Conservation (phyloP, 92 coral and sea anemone species). For the Heliopora coerulea region DNA sequence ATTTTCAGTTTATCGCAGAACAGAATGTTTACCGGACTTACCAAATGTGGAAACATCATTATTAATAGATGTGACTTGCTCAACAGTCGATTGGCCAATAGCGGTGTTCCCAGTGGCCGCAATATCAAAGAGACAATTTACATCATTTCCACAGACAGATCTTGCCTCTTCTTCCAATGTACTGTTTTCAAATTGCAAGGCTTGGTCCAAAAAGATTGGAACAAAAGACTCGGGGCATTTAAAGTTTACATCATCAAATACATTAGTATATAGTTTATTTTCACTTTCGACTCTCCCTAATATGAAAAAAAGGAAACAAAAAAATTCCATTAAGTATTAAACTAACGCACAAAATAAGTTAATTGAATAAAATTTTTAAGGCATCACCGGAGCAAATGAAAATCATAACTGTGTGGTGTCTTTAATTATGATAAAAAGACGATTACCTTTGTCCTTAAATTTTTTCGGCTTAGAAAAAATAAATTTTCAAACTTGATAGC, state of each 20-base stretch:
- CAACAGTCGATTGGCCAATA: slow-evolving; percentile 55
- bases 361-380: no score
- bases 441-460: no score
- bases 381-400: no score
- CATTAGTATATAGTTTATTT: background rate
- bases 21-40: no score
- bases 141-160: slow-evolving; percentile 45
- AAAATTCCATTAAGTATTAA: background rate
- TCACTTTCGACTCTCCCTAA: background rate
- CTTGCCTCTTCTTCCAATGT: slow-evolving; percentile 39
- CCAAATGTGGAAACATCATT: slow-evolving; percentile 59
- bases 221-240: slow-evolving; percentile 21
- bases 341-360: background rate
- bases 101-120: slow-evolving; percentile 57
- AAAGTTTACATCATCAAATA: background rate
- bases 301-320: background rate
- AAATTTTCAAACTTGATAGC: no score
- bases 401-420: no score
- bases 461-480: no score
- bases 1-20: no score
- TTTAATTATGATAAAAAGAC: no score
- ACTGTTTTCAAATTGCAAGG: slow-evolving; percentile 33
- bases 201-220: slow-evolving; percentile 58
- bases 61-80: slow-evolving; percentile 42
- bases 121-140: slow-evolving; percentile 58